These are phyloP conservation scores for Brachionus calyciflorus DNA, from an alignment of 1,140 invertebrate species.

Conservation along the genomic window DNA sequence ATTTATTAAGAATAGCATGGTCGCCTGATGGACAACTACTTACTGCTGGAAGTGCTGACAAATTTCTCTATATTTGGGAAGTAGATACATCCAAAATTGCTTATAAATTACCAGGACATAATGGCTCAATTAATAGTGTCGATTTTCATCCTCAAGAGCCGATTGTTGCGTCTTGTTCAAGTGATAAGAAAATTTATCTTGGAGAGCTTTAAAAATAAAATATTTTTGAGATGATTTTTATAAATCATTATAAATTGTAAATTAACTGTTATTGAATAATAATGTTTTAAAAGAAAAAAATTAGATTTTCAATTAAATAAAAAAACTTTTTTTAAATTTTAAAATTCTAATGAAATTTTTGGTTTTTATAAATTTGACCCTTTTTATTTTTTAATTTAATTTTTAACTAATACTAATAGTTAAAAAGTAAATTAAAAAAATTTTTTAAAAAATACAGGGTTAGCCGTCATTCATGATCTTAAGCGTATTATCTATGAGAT, in stretches of 20 bases:
- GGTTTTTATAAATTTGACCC: too few relatives aligned
- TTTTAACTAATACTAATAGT: too few relatives aligned
- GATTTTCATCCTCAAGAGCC: conserved; percentile 94
- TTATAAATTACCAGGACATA: conserved; percentile 96
- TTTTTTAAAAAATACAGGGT: too few relatives aligned
- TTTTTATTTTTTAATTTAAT: too few relatives aligned
- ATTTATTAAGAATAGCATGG: conserved; percentile 82
- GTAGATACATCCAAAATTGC: conserved; percentile 79
- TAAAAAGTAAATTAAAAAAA: too few relatives aligned
- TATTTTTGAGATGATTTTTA: neutral
- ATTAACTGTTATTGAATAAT: conserved; percentile 29
- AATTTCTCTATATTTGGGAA: conserved; percentile 96
- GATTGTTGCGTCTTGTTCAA: conserved; percentile 87
- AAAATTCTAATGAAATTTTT: too few relatives aligned
- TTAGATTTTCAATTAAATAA: too few relatives aligned
- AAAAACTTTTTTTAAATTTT: too few relatives aligned
- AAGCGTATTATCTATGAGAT: too few relatives aligned
- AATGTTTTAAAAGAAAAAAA: too few relatives aligned
- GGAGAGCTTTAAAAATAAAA: conserved; percentile 77
- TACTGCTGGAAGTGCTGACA: conserved; percentile 85
- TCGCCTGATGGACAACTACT: conserved; percentile 76
- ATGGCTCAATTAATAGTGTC: conserved; percentile 92
- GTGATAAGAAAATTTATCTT: conserved; percentile 91
- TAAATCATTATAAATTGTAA: conserved; percentile 33
- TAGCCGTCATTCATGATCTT: too few relatives aligned